Conservation (phyloP, 2,113 vertebrate genomes). For the Calidris pugnax region DNA sequence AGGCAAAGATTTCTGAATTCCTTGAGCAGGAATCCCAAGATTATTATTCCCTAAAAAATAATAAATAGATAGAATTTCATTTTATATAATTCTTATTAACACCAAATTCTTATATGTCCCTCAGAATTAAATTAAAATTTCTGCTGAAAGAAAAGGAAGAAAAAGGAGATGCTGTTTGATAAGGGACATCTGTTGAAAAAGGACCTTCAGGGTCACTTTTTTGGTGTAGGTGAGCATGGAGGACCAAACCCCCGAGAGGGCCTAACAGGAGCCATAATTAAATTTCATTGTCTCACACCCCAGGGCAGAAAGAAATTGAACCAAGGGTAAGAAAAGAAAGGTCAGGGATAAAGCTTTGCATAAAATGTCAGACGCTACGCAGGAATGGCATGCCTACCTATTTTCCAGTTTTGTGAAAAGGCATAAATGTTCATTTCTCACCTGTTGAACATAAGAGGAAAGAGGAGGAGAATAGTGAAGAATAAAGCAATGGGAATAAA, state of each 20-base stretch:
- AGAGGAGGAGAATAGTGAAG: not conserved
- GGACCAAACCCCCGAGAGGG: not conserved
- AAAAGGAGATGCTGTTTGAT: not conserved
- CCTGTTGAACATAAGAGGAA: not conserved
- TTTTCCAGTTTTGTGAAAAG: not conserved
- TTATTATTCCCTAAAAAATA: not conserved
- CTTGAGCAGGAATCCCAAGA: not conserved
- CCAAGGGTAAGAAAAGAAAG: conserved; percentile 30
- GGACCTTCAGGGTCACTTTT: not conserved
- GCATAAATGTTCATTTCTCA: not conserved
- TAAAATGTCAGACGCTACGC: not conserved
- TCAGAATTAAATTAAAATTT: not conserved
- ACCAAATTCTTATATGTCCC: not conserved
- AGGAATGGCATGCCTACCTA: not conserved
- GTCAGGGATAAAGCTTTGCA: conserved; percentile 25
- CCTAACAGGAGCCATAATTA: conserved; percentile 47
- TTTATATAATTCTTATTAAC: not conserved
- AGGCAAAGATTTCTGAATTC: not conserved
- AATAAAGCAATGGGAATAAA: not conserved
- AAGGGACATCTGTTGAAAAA: not conserved
- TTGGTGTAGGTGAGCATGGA: not conserved
- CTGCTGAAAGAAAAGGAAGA: not conserved
- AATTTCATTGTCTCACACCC: conserved; percentile 33
- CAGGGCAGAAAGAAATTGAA: conserved; percentile 52
- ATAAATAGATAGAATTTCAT: not conserved